Base-by-base conservation (phyloP, 2,888 invertebrate genomes). In the Arctia plantaginis region DNA sequence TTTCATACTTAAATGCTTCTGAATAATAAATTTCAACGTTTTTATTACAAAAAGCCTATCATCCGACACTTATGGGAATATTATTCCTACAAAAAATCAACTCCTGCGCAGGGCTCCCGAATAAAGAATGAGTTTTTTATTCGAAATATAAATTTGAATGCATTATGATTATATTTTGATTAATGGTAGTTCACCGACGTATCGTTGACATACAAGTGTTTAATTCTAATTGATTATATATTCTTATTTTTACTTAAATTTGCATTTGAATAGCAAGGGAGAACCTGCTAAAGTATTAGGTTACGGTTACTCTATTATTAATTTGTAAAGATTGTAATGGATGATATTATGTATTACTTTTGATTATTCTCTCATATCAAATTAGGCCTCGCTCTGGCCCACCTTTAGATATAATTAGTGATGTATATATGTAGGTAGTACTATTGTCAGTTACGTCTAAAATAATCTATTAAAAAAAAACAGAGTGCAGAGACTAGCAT, bases 171-270 rank as follows among this genome's bases (percentile, higher is more conserved):
- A 78, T 72, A 76, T 66, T 80, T 76, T 83, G 85, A 83, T 83
- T 77, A 85, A 83, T 83, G 85, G 74, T 78, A 67, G 68, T 65
- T 33, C 66, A 71, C 71, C 7, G 72, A 74, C 65, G 59, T 83
- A 76, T 83, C 88, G 92, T 87, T 92, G 93, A 92, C 90, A 88
- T 78, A 82, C 81, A 82, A 84, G 84, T 89, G 90, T 90, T 90
- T 92, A 92, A 93, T 82, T 87, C 86, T 86, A 90, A 93, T 91
- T 91, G 91, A 93, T 93, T 90, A 86, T n/a, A n/a, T 87, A 78
- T 86, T 89, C 74, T 84, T 76, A 73, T 76, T 77, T 83, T 83
- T 81, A 76, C 80, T 71, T 51, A 12, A 73, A 83, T 84, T 82
- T 85, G 72, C 82, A 85, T 86, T 79, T 83, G 75, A 82, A 83